Conservation (phyloP, 2,888 invertebrate genomes). For the Trichacis sp. region DNA sequence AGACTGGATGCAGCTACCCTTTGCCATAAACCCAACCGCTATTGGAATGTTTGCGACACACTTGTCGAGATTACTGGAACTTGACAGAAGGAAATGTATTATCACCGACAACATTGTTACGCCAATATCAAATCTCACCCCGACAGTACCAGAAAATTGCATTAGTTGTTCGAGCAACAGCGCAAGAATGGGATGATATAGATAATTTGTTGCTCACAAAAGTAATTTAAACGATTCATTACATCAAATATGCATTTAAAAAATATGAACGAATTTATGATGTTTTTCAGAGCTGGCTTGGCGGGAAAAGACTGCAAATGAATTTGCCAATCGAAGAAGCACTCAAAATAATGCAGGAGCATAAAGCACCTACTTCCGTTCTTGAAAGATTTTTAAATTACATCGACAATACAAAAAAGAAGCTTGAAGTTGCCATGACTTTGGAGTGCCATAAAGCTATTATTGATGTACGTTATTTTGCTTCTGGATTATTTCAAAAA, state of each 20-base stretch:
- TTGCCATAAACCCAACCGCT: slow-evolving; percentile 65
- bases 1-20: slow-evolving; percentile 63
- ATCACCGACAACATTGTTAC: slow-evolving; percentile 72
- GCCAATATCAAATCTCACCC: slow-evolving; percentile 71
- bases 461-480: slow-evolving; percentile 76
- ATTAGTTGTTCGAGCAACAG: slow-evolving; percentile 74
- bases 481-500: no score
- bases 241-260: no score
- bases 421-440: slow-evolving; percentile 74
- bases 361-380: slow-evolving; percentile 67
- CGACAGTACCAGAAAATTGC: slow-evolving; percentile 81
- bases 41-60: slow-evolving; percentile 71
- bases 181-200: slow-evolving; percentile 75
- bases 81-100: slow-evolving; percentile 71
- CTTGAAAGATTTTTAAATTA: slow-evolving; percentile 73
- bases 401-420: slow-evolving; percentile 72
- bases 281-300: slow-evolving; percentile 70
- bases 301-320: slow-evolving; percentile 68
- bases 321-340: slow-evolving; percentile 69
- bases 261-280: no score
- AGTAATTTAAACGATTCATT: no score
- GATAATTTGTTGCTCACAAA: slow-evolving; percentile 75
- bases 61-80: slow-evolving; percentile 72
- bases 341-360: slow-evolving; percentile 64
- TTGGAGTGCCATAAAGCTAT: slow-evolving; percentile 77